A percentile compares a stretch with the other conserved stretches of the same genome.
These are phyloP conservation scores for Galeopterus variegatus DNA, from an alignment of 2,113 vertebrate species.

Conservation along the genomic window DNA sequence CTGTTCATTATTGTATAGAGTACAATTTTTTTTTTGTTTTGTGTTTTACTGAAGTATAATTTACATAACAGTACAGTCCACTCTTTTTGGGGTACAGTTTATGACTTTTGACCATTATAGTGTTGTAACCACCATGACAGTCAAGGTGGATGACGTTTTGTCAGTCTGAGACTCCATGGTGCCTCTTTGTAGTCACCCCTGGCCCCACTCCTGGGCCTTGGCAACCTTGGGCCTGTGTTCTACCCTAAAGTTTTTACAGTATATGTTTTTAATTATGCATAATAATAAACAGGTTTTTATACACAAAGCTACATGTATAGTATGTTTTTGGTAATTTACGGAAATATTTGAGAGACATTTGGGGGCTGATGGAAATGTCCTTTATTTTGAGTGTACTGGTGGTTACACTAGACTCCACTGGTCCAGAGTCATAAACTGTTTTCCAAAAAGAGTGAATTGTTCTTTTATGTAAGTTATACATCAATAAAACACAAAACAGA, in stretches of 20 bases:
- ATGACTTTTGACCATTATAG: background rate
- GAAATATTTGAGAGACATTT: background rate
- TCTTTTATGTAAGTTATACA: background rate
- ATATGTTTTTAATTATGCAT: background rate
- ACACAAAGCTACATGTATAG: background rate
- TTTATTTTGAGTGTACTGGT: background rate
- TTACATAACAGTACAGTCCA: background rate
- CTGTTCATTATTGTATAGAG: background rate
- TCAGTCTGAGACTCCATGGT: background rate
- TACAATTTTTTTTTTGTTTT: background rate
- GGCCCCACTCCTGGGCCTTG: background rate
- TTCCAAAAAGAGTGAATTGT: background rate
- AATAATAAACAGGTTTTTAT: background rate
- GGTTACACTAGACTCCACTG: background rate
- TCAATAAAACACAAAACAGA: background rate
- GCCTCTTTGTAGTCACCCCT: background rate
- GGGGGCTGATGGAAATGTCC: background rate
- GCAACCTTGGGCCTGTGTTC: background rate
- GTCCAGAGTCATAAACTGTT: background rate
- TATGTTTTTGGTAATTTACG: background rate
- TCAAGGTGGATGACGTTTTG: background rate
- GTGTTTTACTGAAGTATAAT: background rate
- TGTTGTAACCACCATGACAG: background rate
- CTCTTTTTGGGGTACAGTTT: slow-evolving; percentile 10
- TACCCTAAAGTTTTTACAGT: background rate